These are phyloP conservation scores for Girardia tigrina DNA, from an alignment of 2,888 invertebrate species.

Conservation along the genomic window DNA sequence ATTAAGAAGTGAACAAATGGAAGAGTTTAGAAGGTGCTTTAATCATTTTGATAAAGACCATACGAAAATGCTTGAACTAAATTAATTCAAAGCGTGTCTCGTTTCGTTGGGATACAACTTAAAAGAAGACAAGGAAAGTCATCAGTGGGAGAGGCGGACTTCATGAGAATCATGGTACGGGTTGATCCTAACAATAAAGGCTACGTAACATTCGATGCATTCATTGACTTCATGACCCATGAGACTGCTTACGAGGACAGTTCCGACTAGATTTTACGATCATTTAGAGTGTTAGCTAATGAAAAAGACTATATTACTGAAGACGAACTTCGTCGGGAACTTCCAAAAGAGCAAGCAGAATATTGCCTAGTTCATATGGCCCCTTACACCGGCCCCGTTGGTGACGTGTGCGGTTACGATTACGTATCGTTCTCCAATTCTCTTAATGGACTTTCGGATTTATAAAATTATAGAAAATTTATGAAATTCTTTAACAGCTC, in stretches of 20 bases:
- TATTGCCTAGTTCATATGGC: constrained; percentile 99
- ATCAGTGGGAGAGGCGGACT: constrained; percentile 52
- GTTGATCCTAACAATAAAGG: constrained; percentile 93
- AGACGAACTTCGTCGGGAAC: constrained; percentile 86
- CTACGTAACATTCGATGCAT: constrained; percentile 91
- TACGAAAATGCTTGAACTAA: constrained; percentile 79
- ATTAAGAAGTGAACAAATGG: constrained; percentile 75
- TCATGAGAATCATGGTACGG: constrained; percentile 83
- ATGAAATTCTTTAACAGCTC: too few relatives aligned
- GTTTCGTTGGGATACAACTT: constrained; percentile 74
- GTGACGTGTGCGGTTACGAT: constrained; percentile 81
- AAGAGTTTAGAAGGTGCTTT: constrained; percentile 91
- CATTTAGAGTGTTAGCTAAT: constrained; percentile 93
- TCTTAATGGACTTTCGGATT: constrained; percentile 59
- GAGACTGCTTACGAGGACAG: constrained; percentile 96
- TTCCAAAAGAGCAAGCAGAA: constrained; percentile 97
- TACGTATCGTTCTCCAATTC: constrained; percentile 99
- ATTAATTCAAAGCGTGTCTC: constrained; percentile 92
- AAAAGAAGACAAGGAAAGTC: constrained; percentile 1
- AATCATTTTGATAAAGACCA: constrained; percentile 87
- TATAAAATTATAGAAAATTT: too few relatives aligned
- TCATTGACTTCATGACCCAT: constrained; percentile 95
- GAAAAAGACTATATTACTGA: constrained; percentile 92
- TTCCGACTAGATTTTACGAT: constrained; percentile 94
- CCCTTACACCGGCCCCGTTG: constrained; percentile 79